These are phyloP conservation scores for Nemapogon koenigi DNA, from an alignment of 2,888 invertebrate species.

Conservation along the genomic window DNA sequence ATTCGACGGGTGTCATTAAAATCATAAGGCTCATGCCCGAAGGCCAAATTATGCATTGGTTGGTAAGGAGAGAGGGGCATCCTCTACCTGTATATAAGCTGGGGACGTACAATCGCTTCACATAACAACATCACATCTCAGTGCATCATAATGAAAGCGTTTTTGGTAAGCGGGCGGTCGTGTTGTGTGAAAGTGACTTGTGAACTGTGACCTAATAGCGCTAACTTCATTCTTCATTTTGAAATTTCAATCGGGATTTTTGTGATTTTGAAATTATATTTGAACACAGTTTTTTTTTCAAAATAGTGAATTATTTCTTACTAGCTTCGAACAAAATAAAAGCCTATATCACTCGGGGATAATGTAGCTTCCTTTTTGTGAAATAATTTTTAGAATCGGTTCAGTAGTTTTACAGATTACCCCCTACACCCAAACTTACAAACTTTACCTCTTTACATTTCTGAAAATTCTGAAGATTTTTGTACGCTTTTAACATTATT, in stretches of 20 bases:
- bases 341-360: no score
- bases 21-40: conserved; percentile 61
- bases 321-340: no score
- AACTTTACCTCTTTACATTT: no score
- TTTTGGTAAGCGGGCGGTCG: conserved; percentile 52
- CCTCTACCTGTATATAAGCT: conserved; percentile 46
- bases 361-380: no score
- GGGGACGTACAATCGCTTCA: conserved; percentile 16
- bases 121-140: conserved; percentile 58
- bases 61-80: conserved; percentile 57
- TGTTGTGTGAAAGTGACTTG: conserved; percentile 49
- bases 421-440: no score
- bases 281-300: neutral
- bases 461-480: no score
- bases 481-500: no score
- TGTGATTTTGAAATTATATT: neutral
- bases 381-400: no score
- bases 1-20: conserved; percentile 59
- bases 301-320: neutral
- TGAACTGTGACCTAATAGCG: conserved; percentile 57
- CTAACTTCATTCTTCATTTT: no score
- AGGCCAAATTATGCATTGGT: conserved; percentile 57
- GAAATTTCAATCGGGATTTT: no score
- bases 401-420: no score
- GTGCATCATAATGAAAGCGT: conserved; percentile 63